These are phyloP conservation scores for Cinara cedri DNA, from an alignment of 2,888 invertebrate species.

Conservation along the genomic window DNA sequence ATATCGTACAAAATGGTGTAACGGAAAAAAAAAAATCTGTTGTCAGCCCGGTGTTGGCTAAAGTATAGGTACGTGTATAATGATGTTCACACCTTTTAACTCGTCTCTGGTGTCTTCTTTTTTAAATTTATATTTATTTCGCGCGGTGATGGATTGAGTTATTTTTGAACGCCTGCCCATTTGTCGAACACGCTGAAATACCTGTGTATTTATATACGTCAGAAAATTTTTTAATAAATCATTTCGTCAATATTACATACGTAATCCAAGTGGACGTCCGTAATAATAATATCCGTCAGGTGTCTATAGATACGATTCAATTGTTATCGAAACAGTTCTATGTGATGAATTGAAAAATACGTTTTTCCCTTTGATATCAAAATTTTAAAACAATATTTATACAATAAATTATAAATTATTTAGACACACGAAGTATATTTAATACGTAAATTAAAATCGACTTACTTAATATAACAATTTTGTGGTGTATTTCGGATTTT, in stretches of 20 bases:
- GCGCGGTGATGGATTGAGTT: slow-evolving; percentile 35
- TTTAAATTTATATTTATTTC: slow-evolving; percentile 35
- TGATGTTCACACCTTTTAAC: slow-evolving; percentile 31
- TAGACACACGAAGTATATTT: too few species aligned
- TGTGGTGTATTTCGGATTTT: too few species aligned
- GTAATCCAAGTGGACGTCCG: neutral
- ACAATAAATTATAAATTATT: too few species aligned
- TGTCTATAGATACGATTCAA: too few species aligned
- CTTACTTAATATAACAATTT: too few species aligned
- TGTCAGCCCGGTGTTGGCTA: neutral
- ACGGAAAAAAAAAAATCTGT: neutral
- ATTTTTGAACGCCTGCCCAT: slow-evolving; percentile 37
- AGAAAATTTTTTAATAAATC: neutral
- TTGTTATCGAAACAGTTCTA: too few species aligned
- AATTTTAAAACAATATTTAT: too few species aligned
- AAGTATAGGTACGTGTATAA: neutral
- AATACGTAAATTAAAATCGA: too few species aligned
- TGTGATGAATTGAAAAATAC: too few species aligned
- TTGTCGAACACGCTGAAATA: slow-evolving; percentile 30
- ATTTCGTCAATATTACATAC: neutral
- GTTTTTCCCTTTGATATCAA: too few species aligned
- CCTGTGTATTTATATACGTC: neutral
- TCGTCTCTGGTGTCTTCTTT: neutral
- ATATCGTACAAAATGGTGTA: neutral
- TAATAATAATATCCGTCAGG: neutral